A percentile compares a stretch with the other conserved stretches of the same genome.
Conservation (phyloP, 53 echinoderm and acorn worm species). For the Echinarachnius parma region DNA sequence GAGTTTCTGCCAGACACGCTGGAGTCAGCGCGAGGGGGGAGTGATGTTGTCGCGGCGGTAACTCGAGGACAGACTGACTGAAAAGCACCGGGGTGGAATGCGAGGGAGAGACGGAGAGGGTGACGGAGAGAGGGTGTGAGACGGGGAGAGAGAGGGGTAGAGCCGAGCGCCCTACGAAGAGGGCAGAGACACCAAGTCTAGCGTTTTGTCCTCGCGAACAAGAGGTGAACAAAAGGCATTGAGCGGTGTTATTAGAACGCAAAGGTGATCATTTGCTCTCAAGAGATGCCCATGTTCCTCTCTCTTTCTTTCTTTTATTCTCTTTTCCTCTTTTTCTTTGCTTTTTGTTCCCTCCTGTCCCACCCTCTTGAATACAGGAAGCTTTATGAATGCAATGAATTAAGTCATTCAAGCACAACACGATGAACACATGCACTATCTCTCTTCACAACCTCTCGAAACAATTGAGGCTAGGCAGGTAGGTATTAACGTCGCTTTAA, state of each 20-base stretch:
- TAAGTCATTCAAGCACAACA: conserved; percentile 32
- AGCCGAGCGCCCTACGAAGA: conserved; percentile 17
- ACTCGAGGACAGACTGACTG: conserved; percentile 51
- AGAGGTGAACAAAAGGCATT: conserved; percentile 39
- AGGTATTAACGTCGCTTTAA: too few species aligned
- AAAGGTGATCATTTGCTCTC: conserved; percentile 25
- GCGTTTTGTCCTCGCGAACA: conserved; percentile 45
- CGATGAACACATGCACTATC: conserved; percentile 16
- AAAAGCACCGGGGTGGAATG: too few species aligned
- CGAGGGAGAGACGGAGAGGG: too few species aligned
- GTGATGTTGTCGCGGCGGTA: conserved; percentile 34
- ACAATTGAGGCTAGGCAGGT: too few species aligned
- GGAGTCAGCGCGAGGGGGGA: not conserved
- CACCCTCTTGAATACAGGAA: conserved; percentile 23
- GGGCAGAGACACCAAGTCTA: conserved; percentile 46
- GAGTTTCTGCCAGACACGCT: too few species aligned
- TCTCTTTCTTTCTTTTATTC: too few species aligned
- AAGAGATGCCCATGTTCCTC: conserved; percentile 24
- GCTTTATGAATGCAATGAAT: conserved; percentile 9
- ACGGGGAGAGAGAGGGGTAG: conserved; percentile 15
- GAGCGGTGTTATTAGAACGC: conserved; percentile 27
- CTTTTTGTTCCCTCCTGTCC: too few species aligned
- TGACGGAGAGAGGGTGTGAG: too few species aligned
- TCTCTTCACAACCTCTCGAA: too few species aligned
- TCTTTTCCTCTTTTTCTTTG: too few species aligned